Base-by-base conservation (phyloP, 2,888 invertebrate species). In the Masnerella sp. region DNA sequence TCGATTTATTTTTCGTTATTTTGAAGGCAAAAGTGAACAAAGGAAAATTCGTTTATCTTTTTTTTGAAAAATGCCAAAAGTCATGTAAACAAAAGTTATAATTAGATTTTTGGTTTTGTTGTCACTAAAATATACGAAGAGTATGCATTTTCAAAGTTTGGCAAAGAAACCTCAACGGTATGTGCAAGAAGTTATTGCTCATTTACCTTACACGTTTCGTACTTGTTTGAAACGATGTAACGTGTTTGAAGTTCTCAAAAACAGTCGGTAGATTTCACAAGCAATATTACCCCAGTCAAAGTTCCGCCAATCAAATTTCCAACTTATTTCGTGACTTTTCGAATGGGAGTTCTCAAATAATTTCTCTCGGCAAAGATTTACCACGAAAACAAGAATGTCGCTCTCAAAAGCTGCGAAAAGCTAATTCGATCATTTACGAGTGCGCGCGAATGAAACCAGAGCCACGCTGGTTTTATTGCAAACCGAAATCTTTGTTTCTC, bases 311-410 rank as follows among this genome's bases (percentile, higher is more conserved):
- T 62, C 42, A 52, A 52, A 62, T 62, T 62, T 25, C 25, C 15
- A 52, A 51, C 25, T 43, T 34, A 52, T 62, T 62, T 62, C 51
- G 43, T 52, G 52, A 62, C 43, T 62, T 62, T 52, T 14, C 43
- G 17, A 52, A 43, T 34, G 43, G 22, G 62, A 62, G 43, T 52
- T 51, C 12, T 25, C 11, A 42, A 62, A 43, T 52, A 18, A 43
- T 62, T 52, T 12, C 28, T 43, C 52, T 62, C 34, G 30, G 7
- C 4, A 11, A 42, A 47, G 51, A 51, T 62, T 62, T 62, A 51
- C 25, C 25, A 4, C 14, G 30, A 15, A 18, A 40, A 14, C 49
- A 40, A 49, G 47, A 49, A 61, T 40, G 40, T 49, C 61, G 9
- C 61, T 18, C 30, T 61, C 8, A 40, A 36, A 38, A 47, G 25